Base-by-base conservation (phyloP, 2,113 vertebrate species). In the Urocolius indicus region DNA sequence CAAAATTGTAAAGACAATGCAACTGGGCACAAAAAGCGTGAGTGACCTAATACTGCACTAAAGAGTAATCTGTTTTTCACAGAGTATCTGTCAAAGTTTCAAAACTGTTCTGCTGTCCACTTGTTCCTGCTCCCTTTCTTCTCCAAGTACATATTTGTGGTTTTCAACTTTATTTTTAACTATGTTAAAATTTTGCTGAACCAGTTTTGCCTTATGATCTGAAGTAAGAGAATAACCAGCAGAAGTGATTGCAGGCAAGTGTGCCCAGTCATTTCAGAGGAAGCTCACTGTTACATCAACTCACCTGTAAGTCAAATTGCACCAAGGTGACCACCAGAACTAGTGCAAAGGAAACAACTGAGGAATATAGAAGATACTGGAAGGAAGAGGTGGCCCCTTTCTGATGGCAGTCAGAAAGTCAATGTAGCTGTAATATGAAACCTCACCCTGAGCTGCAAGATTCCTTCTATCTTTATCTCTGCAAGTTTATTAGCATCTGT, bases 401-500 rank as follows among this genome's bases (percentile, higher is more conserved):
- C 74, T 46, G 27, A 32, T 46, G n/a, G 4, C 7, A 58, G 62
- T 23, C 16, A 41, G 57, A 16, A 69, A 89, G 27, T 46, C 46
- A 41, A 13, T 63, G 54, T 81, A 72, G 48, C 78, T 85, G 90
- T 78, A 78, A 82, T 11, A 34, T 24, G 90, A 91, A 74, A 24
- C 48, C 87, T 91, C 63, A 19, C 46, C n/a, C 27, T 21, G 26
- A 16, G 61, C 69, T 82, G n/a, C 13, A 2, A 5, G 21, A 23
- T 52, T 89, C 58, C 26, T 81, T 81, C 72, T 55, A 6, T 62
- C 84, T 67, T 89, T 94, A 75, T 76, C 77, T 95, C 81, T 71
- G 45, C 29, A 34, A 61, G 69, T 9, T 78, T 81, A 7, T 52
- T 69, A 71, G 69, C 38, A 46, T 87, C 65, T 93, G 61, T 68